These are phyloP conservation scores for Eupithecia abbreviata DNA, from an alignment of 2,888 invertebrate species.

Conservation along the genomic window DNA sequence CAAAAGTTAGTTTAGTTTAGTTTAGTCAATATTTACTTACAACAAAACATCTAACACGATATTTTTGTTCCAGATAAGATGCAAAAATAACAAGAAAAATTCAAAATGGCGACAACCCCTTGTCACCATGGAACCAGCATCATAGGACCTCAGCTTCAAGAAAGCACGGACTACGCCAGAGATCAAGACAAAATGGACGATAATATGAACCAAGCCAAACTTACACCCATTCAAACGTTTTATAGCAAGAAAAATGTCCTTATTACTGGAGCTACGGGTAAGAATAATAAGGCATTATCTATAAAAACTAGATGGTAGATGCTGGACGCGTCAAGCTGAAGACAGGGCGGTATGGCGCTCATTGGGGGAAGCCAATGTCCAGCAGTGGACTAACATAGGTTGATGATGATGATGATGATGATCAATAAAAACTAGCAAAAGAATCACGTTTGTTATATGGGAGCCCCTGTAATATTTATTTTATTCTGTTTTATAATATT, in stretches of 20 bases:
- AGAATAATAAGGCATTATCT: constrained; percentile 31
- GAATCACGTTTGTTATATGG: no score
- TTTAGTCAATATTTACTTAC: no score
- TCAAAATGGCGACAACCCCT: constrained; percentile 48
- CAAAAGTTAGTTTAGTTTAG: no score
- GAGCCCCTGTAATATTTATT: no score
- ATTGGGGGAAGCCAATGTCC: no score
- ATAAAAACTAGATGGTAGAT: no score
- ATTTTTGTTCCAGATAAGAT: constrained; percentile 54
- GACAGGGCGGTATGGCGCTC: no score
- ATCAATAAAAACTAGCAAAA: no score
- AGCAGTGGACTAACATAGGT: no score
- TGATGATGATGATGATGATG: no score
- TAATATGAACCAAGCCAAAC: constrained; percentile 53
- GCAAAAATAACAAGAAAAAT: constrained; percentile 39
- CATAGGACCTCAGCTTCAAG: constrained; percentile 26
- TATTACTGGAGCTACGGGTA: constrained; percentile 85
- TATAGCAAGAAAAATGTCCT: constrained; percentile 84
- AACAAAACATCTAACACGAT: background rate
- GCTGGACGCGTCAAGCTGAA: no score
- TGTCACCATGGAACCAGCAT: constrained; percentile 16
- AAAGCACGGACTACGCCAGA: constrained; percentile 41
- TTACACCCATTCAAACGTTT: constrained; percentile 82
- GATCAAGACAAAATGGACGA: constrained; percentile 46
- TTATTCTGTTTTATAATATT: no score